Conservation (phyloP, 2,797 vertebrate species). For the Alosa sapidissima region DNA sequence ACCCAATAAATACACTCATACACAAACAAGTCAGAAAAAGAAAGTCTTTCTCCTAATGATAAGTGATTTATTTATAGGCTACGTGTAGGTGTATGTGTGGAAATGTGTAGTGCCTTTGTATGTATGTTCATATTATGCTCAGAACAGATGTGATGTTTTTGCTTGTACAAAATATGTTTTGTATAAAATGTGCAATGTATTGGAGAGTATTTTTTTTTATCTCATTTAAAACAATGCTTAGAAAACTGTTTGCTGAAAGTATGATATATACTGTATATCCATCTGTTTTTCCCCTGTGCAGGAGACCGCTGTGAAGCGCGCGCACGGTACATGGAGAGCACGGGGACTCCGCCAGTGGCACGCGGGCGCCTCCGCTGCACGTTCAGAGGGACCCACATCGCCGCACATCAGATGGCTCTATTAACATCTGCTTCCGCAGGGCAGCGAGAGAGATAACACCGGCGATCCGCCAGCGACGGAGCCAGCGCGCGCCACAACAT, state of each 20-base stretch:
- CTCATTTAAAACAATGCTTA: neutral
- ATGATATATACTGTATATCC: neutral
- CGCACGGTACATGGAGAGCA: neutral
- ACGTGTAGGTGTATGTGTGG: neutral
- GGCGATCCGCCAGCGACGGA: neutral
- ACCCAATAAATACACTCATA: too few species aligned
- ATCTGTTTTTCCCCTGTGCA: neutral
- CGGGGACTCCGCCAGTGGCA: neutral
- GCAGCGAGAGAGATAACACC: neutral
- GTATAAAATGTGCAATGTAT: too few species aligned
- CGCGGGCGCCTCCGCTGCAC: neutral
- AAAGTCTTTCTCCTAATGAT: neutral
- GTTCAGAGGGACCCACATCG: neutral
- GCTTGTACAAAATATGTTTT: neutral
- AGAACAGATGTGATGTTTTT: neutral
- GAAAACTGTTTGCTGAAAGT: neutral
- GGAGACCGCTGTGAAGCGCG: neutral
- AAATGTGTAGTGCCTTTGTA: neutral
- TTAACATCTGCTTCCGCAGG: conserved; percentile 27
- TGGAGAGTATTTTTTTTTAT: too few species aligned
- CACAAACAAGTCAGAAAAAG: neutral
- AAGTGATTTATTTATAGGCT: neutral
- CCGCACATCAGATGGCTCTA: conserved; percentile 21
- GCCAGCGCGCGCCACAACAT: neutral
- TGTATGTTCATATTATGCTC: neutral